These are phyloP conservation scores for Micronycteris hirsuta DNA, from an alignment of 2,113 vertebrate genomes.

Conservation along the genomic window DNA sequence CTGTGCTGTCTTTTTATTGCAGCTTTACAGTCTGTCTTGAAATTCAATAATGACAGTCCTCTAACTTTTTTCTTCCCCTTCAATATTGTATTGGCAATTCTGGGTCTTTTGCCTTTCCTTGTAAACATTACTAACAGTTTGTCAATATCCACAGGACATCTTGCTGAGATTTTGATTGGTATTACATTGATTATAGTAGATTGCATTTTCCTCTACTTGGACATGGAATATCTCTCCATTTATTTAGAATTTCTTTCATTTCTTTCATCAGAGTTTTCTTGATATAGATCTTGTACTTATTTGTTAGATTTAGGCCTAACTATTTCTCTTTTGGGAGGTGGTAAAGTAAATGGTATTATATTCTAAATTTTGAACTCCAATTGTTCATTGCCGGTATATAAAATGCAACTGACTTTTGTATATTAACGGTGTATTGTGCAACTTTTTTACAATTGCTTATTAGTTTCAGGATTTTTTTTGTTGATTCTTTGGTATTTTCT, in stretches of 20 bases:
- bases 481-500: neutral
- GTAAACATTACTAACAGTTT: neutral
- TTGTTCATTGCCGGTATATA: neutral
- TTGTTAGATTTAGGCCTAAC: neutral
- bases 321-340: neutral
- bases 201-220: neutral
- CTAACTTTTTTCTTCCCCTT: neutral
- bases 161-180: neutral
- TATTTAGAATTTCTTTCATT: neutral
- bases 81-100: neutral
- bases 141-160: neutral
- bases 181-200: neutral
- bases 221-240: neutral
- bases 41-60: neutral
- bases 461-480: neutral
- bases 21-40: neutral
- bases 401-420: neutral
- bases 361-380: neutral
- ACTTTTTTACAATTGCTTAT: neutral
- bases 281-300: neutral
- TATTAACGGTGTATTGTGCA: neutral
- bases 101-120: neutral
- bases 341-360: neutral
- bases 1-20: neutral
- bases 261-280: neutral